phyloP scores from a whole-genome alignment of 35 echinoderm and acorn worm genomes.

The Acanthaster planci region DNA sequence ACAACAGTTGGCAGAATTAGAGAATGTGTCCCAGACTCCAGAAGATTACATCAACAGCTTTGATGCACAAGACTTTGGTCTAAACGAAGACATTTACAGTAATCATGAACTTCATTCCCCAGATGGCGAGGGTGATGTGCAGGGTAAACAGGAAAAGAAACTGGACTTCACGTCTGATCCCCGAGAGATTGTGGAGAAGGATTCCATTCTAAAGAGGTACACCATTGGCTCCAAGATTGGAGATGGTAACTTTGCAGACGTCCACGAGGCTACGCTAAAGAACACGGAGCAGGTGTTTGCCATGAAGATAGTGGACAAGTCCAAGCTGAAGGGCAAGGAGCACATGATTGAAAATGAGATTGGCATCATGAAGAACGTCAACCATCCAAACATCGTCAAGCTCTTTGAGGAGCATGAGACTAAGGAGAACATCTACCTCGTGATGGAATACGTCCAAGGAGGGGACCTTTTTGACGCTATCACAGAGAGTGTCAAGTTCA shows the following conservation, averaged over 20 bases:
- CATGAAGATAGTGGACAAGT: constrained; percentile 94
- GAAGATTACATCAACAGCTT: constrained; percentile 45
- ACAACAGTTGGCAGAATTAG: background rate
- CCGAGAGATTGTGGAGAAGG: constrained; percentile 58
- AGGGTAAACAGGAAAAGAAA: background rate
- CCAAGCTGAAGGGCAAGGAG: constrained; percentile 87
- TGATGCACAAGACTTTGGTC: constrained; percentile 21
- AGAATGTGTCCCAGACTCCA: background rate
- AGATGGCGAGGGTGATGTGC: background rate
- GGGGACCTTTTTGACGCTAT: constrained; percentile 98
- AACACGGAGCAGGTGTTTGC: constrained; percentile 82
- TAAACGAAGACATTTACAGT: background rate
- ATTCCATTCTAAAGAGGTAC: constrained; percentile 76
- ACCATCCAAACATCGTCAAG: constrained; percentile 92
- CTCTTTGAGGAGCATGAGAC: constrained; percentile 96
- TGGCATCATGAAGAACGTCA: constrained; percentile 85
- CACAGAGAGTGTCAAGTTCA: constrained; percentile 98
- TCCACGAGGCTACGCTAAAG: constrained; percentile 62
- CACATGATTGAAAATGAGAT: constrained; percentile 99
- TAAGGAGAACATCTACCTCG: constrained; percentile 77
- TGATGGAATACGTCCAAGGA: constrained; percentile 95
- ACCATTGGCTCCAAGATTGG: constrained; percentile 87
- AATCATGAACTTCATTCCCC: constrained; percentile 4
- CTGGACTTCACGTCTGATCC: constrained; percentile 20
- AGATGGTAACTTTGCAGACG: constrained; percentile 96